Percentiles rank a stretch among this genome's conserved stretches.
phyloP scores from a whole-genome alignment of 2,113 vertebrate genomes.

The Cacatua alba region DNA sequence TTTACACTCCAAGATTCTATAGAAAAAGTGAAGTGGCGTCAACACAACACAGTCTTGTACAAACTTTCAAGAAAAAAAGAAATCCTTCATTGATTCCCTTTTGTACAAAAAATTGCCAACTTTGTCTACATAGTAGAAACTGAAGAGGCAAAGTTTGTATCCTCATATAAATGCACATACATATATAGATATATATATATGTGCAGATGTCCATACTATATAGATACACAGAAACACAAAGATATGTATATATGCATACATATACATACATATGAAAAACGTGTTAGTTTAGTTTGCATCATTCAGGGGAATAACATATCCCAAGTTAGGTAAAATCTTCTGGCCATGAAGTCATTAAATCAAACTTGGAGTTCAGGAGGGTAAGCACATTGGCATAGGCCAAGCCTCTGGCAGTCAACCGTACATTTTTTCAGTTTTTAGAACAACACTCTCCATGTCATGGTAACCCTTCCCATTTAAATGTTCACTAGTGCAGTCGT shows the following conservation, averaged over 20 bases:
- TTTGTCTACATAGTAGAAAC: slow-evolving; percentile 78
- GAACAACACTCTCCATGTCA: slow-evolving; percentile 79
- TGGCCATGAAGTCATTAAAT: background rate
- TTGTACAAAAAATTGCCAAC: slow-evolving; percentile 70
- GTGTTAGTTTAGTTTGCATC: background rate
- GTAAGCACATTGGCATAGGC: background rate
- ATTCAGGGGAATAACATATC: background rate
- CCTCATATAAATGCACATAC: background rate
- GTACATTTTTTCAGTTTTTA: slow-evolving; percentile 84
- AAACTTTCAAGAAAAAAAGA: slow-evolving; percentile 61
- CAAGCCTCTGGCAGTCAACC: slow-evolving; percentile 67
- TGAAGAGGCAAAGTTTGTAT: slow-evolving; percentile 67
- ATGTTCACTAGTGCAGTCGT: slow-evolving; percentile 87
- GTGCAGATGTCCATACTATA: slow-evolving; percentile 27
- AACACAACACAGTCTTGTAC: slow-evolving; percentile 42
- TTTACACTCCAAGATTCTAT: slow-evolving; percentile 55
- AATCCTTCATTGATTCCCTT: slow-evolving; percentile 73
- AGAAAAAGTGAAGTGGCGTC: slow-evolving; percentile 52
- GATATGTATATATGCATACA: background rate
- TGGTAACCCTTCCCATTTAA: slow-evolving; percentile 91
- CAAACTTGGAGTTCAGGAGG: background rate
- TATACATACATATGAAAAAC: background rate
- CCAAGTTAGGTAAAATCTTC: background rate
- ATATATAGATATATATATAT: background rate
- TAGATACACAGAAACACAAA: slow-evolving; percentile 13